Conservation (phyloP, 2,113 vertebrate species). For the Butorides virescens region DNA sequence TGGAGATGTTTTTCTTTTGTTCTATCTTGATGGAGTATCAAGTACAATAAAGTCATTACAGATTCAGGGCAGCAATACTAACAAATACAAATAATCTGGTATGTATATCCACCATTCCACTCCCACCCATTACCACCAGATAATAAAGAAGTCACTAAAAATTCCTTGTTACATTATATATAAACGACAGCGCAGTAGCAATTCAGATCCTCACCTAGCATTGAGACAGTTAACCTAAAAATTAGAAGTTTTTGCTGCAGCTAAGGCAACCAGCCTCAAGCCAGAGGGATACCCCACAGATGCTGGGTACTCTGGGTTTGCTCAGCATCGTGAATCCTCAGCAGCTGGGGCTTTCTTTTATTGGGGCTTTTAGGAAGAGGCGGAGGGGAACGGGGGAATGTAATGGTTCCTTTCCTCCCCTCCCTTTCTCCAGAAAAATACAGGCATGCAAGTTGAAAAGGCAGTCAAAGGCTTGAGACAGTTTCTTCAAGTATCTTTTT, state of each 20-base stretch:
- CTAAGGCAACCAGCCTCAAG: not conserved
- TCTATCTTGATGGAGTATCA: not conserved
- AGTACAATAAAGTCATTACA: not conserved
- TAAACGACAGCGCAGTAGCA: not conserved
- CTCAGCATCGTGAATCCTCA: not conserved
- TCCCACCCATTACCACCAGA: not conserved
- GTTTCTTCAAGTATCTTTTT: not conserved
- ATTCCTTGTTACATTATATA: not conserved
- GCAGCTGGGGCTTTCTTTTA: not conserved
- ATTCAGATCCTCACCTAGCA: not conserved
- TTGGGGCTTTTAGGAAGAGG: not conserved
- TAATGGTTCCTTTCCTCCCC: not conserved
- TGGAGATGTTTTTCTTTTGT: not conserved
- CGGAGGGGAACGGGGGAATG: fast-evolving
- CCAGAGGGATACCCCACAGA: not conserved
- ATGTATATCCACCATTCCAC: not conserved
- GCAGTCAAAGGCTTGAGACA: not conserved
- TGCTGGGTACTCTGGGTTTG: too few species aligned
- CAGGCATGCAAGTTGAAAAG: not conserved
- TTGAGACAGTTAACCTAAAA: not conserved
- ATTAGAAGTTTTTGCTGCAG: not conserved
- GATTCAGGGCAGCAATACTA: not conserved
- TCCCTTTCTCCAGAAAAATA: not conserved
- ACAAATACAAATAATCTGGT: not conserved
- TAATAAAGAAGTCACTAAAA: not conserved